Conservation (phyloP, 2,888 invertebrate species). For the Oscheius onirici region DNA sequence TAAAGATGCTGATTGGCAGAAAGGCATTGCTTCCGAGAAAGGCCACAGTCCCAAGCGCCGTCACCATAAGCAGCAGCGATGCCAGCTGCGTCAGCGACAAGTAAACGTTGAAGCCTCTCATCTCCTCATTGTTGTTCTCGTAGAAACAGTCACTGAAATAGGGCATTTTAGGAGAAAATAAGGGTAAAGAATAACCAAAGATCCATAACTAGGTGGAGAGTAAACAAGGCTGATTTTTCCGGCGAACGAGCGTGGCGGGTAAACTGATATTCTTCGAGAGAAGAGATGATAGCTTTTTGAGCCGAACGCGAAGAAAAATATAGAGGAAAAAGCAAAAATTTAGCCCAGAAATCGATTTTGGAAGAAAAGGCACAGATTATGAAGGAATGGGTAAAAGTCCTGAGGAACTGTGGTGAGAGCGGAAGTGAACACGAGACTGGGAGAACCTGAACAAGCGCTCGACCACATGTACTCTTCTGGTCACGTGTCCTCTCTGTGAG, state of each 20-base stretch:
- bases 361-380: too few relatives aligned
- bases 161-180: background rate
- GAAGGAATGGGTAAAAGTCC: too few relatives aligned
- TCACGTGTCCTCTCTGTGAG: too few relatives aligned
- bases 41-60: constrained; percentile 3
- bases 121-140: constrained; percentile 22
- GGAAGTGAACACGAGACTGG: too few relatives aligned
- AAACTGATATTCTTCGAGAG: too few relatives aligned
- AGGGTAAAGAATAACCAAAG: background rate
- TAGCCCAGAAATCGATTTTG: background rate
- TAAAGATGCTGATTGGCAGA: constrained; percentile 5
- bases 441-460: too few relatives aligned
- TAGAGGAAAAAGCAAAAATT: background rate
- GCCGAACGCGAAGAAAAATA: background rate
- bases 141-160: constrained; percentile 15
- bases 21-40: background rate
- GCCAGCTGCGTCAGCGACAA: constrained; percentile 12
- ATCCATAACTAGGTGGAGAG: too few relatives aligned
- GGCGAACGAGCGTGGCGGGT: background rate
- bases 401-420: too few relatives aligned
- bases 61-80: constrained; percentile 8
- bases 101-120: constrained; percentile 30
- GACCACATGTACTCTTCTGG: too few relatives aligned
- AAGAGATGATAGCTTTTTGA: too few relatives aligned
- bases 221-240: background rate